Evolutionary conservation across 2,113 vertebrate genomes (phyloP).

Genomic region (Daubentonia madagascariensis): DNA sequence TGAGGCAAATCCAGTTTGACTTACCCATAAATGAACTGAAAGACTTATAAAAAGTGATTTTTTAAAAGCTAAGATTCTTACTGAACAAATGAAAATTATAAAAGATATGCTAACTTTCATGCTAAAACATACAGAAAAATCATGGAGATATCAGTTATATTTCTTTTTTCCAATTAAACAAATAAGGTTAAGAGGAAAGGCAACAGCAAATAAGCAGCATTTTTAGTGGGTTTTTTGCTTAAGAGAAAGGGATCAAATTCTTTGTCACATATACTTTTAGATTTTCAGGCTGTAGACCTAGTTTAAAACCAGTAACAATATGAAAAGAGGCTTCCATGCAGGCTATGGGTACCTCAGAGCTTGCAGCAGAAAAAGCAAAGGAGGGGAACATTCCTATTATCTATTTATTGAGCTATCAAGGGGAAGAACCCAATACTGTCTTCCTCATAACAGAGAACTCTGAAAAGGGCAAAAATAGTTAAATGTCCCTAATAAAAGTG

Average conservation of each 20-base stretch:
- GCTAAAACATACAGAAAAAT: constrained; percentile 57
- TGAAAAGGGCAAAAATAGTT: neutral
- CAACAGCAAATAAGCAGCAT: constrained; percentile 5
- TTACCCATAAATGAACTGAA: neutral
- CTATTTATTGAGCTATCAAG: neutral
- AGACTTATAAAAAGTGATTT: neutral
- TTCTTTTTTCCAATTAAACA: constrained; percentile 45
- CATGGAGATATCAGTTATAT: constrained; percentile 2
- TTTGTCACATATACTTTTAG: constrained; percentile 11
- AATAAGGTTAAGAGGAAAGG: neutral
- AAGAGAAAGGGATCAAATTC: neutral
- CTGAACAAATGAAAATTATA: constrained; percentile 66
- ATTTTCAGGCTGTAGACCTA: neutral
- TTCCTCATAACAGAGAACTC: constrained; percentile 16
- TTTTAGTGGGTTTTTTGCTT: neutral
- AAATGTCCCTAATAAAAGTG: neutral
- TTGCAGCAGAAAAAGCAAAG: constrained; percentile 11
- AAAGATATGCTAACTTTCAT: constrained; percentile 38
- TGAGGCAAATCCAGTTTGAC: neutral
- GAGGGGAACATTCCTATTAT: neutral
- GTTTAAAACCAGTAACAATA: neutral
- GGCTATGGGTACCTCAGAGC: neutral
- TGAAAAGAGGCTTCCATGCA: neutral
- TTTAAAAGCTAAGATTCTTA: constrained; percentile 51
- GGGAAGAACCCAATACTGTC: neutral